These are phyloP conservation scores for Cotesia vestalis DNA, from an alignment of 1,140 invertebrate genomes.

Conservation along the genomic window DNA sequence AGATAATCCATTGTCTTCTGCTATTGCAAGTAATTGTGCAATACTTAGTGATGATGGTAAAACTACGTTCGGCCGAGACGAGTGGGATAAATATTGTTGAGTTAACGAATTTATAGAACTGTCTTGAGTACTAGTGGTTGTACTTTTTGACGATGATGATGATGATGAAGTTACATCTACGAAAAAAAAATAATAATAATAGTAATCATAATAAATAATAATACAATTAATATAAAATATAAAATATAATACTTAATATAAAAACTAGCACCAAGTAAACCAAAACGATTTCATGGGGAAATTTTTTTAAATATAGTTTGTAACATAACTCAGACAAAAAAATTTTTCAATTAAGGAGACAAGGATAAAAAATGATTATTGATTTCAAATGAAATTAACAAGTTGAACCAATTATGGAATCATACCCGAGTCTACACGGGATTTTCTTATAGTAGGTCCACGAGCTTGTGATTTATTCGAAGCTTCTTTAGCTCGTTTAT, in stretches of 20 bases:
- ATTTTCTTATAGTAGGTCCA: conserved; percentile 53
- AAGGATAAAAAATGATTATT: conserved; percentile 29
- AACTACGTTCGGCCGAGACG: conserved; percentile 62
- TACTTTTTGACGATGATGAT: conserved; percentile 44
- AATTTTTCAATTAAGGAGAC: neutral
- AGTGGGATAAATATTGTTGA: conserved; percentile 63
- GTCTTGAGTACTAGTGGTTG: conserved; percentile 43
- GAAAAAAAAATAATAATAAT: neutral
- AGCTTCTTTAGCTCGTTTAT: conserved; percentile 82
- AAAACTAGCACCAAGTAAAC: neutral
- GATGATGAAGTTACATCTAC: conserved; percentile 47
- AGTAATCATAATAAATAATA: no score
- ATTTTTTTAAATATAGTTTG: neutral
- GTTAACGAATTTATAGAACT: conserved; percentile 45
- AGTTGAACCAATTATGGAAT: conserved; percentile 34
- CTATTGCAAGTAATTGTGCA: conserved; percentile 70
- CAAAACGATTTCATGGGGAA: conserved; percentile 21
- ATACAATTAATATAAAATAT: no score
- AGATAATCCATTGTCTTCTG: conserved; percentile 68
- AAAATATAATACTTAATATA: no score
- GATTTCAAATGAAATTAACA: no score
- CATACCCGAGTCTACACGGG: conserved; percentile 53
- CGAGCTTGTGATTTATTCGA: conserved; percentile 69
- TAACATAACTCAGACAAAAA: neutral
- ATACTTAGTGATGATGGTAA: conserved; percentile 70